Base-by-base conservation (phyloP, 2,888 invertebrate genomes). In the Macrophya alboannulata region DNA sequence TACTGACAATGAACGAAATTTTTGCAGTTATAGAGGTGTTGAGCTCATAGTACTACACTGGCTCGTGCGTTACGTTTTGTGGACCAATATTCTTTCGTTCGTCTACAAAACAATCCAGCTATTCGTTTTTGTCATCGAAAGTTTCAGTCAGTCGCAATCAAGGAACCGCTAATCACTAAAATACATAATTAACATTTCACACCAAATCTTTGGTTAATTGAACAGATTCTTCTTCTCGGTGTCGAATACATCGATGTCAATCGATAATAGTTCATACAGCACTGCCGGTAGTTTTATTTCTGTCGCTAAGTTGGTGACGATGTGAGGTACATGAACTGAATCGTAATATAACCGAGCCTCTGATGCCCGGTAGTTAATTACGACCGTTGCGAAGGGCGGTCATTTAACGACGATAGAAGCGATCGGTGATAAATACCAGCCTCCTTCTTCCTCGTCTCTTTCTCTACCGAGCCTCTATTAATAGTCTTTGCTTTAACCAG, bases 341-440 rank as follows among this genome's bases (percentile, higher is more conserved):
- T 43, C 25, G 40, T 62, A 81, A 81, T 21, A 81, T 81, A 81
- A 81, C 40, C 10, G 62, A 62, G 81, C n/a, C 81, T 81, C 40
- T 43, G 81, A 62, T 81, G 43, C 40, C 43, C 81, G 62, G 59
- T 81, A 81, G 81, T 84, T 84, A 84, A 84, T 84, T 84, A 62
- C 84, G 62, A 45, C 45, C 76, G 59, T 74, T 84, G 40, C 59
- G 37, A 43, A 72, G 74, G 62, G 65, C 74, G 74, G 81, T 40
- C 81, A 84, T 62, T 84, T 84, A 84, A 84, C 74, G 84, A 84
- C 74, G 84, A 84, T 84, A 62, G 59, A 84, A 84, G 62, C 74
- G 84, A 84, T 84, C 59, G 45, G 76, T 74, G 74, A 84, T 84
- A 76, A 84, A 84, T 76, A 76, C 72, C 48, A 76, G 62, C 15